Evolutionary conservation across 1,140 invertebrate genomes (phyloP), one percentile per base, ranked within the genome.

Genomic region (Hycleus cichorii): DNA sequence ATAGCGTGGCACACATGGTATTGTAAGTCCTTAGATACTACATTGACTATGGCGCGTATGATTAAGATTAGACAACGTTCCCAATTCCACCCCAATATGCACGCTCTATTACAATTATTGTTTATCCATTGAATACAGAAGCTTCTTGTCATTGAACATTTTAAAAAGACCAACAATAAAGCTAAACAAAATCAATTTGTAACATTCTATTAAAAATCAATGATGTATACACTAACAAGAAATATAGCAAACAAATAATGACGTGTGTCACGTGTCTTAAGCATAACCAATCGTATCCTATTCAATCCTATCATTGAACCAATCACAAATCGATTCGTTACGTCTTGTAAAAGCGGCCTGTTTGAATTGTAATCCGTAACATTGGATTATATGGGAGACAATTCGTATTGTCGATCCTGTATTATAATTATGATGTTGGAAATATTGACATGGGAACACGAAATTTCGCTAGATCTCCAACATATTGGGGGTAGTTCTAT

Each of bases 381-480:
- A 69, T 57, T 24, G 26, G 65, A 69, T 69, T 69, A 69, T 54
- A 68, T 68, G 65, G 68, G 67, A 68, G 66, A 42, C 39, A 45
- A 18, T 32, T 27, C 32, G 32, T 5, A 32, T 32, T 32, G 32
- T 32, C 32, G 32, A 32, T 32, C 43, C 39, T 46, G 47, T 46
- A 48, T 39, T 39, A 42, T n/a, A 45, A 47, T 49, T 51, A 40
- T 51, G 39, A 60, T 53, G 46, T 57, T 43, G 3, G 27, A 11
- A 27, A 32, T 38, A 8, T 25, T 49, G 58, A 54, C 47, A 38
- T 55, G 49, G 50, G 46, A 46, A 40, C 39, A 25, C 10, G 10
- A 43, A 53, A 25, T 8, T 26, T 39, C 12, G 12, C 18, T 24
- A 49, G 38, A 25, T 26, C 9, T 12, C 6, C 6, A 27, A 40